Conservation (phyloP, 2,113 vertebrate genomes). For the Elaphurus davidianus region DNA sequence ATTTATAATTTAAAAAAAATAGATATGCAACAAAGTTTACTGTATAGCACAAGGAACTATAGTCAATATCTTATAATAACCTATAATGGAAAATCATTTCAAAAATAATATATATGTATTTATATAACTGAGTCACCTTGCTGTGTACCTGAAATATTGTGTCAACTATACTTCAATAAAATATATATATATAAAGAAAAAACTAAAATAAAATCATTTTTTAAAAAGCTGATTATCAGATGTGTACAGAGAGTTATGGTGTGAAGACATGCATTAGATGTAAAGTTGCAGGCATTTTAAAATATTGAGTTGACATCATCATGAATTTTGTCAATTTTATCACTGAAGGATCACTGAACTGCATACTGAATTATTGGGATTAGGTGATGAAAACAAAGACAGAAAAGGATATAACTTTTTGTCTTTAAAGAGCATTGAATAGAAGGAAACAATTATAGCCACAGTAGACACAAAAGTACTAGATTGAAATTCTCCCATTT, state of each 20-base stretch:
- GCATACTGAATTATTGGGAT: neutral
- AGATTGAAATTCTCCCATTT: neutral
- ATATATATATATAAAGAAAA: neutral
- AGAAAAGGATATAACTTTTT: neutral
- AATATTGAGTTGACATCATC: neutral
- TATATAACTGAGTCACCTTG: neutral
- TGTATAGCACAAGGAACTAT: neutral
- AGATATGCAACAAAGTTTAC: neutral
- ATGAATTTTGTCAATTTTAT: neutral
- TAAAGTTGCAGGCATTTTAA: neutral
- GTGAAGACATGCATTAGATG: neutral
- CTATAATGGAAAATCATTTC: neutral
- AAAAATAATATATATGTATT: neutral
- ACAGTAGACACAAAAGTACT: neutral
- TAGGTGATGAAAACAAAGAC: neutral
- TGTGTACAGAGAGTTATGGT: neutral
- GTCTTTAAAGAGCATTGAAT: neutral
- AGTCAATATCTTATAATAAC: neutral
- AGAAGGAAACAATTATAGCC: neutral
- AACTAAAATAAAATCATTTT: neutral
- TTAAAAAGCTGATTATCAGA: neutral
- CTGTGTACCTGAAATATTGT: neutral
- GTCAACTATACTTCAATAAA: neutral
- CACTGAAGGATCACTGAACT: neutral
- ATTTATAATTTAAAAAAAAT: neutral